Conservation (phyloP, 1,140 invertebrate genomes). For the Sitophilus oryzae region DNA sequence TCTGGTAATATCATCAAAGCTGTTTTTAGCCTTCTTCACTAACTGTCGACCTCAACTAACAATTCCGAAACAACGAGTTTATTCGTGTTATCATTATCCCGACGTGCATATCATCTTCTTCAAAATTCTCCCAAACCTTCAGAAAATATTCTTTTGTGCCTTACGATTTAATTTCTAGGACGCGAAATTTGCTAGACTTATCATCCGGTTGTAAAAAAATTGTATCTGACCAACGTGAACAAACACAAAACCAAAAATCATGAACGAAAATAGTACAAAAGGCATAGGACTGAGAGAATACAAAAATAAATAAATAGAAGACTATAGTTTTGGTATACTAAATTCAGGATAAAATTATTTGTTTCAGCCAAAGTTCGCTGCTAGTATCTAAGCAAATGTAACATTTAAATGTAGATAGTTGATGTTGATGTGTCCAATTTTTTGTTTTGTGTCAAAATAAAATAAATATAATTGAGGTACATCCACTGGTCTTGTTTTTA, state of each 20-base stretch:
- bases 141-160: background rate
- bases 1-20: background rate
- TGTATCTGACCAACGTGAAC: background rate
- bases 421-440: background rate
- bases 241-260: constrained; percentile 11
- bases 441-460: background rate
- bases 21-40: background rate
- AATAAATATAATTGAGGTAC: background rate
- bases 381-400: background rate
- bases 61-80: constrained; percentile 2
- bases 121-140: background rate
- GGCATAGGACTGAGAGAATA: constrained; percentile 19
- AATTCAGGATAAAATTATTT: constrained; percentile 6
- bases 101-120: background rate
- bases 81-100: background rate
- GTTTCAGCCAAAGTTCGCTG: constrained; percentile 5
- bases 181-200: background rate
- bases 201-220: background rate
- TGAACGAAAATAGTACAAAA: constrained; percentile 19
- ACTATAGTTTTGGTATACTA: constrained; percentile 16
- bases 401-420: background rate
- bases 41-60: background rate
- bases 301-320: constrained; percentile 1
- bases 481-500: background rate
- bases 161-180: background rate